These are phyloP conservation scores for Sinonovacula constricta DNA, from an alignment of 1,140 invertebrate genomes.

Conservation along the genomic window DNA sequence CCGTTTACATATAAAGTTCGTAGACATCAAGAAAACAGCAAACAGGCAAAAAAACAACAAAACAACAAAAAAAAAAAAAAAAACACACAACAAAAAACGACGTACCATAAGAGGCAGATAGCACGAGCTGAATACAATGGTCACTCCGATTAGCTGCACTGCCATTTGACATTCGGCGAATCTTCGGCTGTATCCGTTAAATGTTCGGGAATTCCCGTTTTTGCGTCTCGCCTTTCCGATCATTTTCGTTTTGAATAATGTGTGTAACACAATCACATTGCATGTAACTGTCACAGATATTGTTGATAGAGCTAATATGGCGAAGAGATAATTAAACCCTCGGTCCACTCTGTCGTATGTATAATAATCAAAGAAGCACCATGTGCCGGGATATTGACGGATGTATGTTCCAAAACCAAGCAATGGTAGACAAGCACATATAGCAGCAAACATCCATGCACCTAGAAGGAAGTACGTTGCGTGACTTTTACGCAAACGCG, in stretches of 20 bases:
- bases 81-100: no score
- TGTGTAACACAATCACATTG: constrained; percentile 74
- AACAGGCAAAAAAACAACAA: no score
- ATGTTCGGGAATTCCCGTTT: constrained; percentile 55
- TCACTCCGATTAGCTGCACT: constrained; percentile 77
- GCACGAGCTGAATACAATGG: constrained; percentile 77
- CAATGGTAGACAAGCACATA: constrained; percentile 76
- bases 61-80: no score
- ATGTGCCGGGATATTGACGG: constrained; percentile 76
- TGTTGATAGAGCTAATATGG: constrained; percentile 65
- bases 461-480: constrained; percentile 67
- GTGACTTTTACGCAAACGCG: constrained; percentile 70
- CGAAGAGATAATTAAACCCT: constrained; percentile 72
- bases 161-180: constrained; percentile 79
- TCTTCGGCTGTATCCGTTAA: constrained; percentile 64
- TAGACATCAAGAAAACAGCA: no score
- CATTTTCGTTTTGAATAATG: constrained; percentile 69
- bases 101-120: constrained; percentile 78
- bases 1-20: no score
- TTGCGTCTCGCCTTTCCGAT: constrained; percentile 54
- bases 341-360: constrained; percentile 56
- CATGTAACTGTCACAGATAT: constrained; percentile 72
- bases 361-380: constrained; percentile 79
- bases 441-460: constrained; percentile 70
- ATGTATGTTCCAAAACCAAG: constrained; percentile 74